These are phyloP conservation scores for Centropus bengalensis DNA, from an alignment of 2,113 vertebrate species.

Conservation along the genomic window DNA sequence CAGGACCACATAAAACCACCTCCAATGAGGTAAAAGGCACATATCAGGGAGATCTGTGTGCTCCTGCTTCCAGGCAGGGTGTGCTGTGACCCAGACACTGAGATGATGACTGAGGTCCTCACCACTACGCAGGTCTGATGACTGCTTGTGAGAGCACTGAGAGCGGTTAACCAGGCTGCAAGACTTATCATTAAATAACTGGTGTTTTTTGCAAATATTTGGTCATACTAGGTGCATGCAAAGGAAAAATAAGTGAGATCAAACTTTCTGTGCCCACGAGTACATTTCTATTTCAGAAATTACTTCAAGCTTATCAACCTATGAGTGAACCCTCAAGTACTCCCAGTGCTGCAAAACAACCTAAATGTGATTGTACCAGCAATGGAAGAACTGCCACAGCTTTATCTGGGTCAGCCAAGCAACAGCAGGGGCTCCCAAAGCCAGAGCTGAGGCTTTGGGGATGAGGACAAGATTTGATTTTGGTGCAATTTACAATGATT, in stretches of 20 bases:
- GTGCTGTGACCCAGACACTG: not conserved
- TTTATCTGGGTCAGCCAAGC: not conserved
- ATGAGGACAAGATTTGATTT: not conserved
- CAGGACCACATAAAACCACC: not conserved
- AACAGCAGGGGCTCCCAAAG: not conserved
- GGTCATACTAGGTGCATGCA: not conserved
- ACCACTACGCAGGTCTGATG: accelerated
- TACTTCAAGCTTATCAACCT: not conserved
- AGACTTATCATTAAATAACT: not conserved
- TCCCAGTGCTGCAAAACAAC: not conserved
- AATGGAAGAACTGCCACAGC: not conserved
- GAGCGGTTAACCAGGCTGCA: not conserved
- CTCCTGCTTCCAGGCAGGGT: not conserved
- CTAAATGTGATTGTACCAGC: not conserved
- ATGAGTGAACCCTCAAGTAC: not conserved
- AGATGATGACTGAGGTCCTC: not conserved
- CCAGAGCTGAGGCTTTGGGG: not conserved
- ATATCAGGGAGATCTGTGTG: not conserved
- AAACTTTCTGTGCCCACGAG: not conserved
- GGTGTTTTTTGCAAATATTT: not conserved
- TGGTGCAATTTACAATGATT: not conserved
- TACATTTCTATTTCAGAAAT: not conserved
- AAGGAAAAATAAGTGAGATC: not conserved
- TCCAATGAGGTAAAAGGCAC: not conserved
- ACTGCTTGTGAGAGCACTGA: not conserved